Evolutionary conservation across 30 jellyfish, hydroid and myxozoan species (phyloP).

Genomic region (Cassiopea xamachana): DNA sequence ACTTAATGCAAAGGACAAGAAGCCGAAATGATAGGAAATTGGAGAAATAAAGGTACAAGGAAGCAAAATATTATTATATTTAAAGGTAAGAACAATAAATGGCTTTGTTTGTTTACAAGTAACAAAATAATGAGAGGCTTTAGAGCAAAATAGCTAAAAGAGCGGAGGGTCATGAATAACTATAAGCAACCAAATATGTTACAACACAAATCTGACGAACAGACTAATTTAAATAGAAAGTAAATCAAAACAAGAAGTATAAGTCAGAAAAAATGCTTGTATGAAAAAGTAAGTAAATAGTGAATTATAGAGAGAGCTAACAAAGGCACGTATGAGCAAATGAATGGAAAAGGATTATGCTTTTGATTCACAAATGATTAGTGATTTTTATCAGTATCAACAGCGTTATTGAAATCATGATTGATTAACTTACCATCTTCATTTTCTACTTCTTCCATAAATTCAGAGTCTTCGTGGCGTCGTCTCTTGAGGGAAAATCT

Average conservation of each 20-base stretch:
- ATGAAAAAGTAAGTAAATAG: neutral
- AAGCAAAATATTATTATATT: neutral
- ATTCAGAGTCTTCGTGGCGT: neutral
- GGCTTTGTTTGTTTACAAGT: neutral
- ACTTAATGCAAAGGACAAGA: neutral
- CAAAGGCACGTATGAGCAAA: neutral
- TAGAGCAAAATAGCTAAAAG: too few species aligned
- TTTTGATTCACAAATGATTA: neutral
- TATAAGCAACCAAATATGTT: too few species aligned
- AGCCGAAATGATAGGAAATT: neutral
- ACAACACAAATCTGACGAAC: too few species aligned
- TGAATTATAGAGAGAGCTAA: neutral
- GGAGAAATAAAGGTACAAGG: neutral
- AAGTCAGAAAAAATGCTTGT: neutral
- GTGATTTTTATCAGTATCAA: neutral
- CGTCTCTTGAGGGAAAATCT: conserved; percentile 35
- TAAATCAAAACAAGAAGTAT: too few species aligned
- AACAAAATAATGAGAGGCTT: neutral
- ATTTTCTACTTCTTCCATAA: conserved; percentile 16
- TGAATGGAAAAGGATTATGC: neutral
- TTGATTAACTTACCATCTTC: neutral
- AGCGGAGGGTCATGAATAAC: too few species aligned
- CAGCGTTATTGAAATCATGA: neutral
- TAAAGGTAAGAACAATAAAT: neutral
- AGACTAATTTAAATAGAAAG: too few species aligned